These are phyloP conservation scores for Ceuthmochares aereus DNA, from an alignment of 2,113 vertebrate species.

Conservation along the genomic window DNA sequence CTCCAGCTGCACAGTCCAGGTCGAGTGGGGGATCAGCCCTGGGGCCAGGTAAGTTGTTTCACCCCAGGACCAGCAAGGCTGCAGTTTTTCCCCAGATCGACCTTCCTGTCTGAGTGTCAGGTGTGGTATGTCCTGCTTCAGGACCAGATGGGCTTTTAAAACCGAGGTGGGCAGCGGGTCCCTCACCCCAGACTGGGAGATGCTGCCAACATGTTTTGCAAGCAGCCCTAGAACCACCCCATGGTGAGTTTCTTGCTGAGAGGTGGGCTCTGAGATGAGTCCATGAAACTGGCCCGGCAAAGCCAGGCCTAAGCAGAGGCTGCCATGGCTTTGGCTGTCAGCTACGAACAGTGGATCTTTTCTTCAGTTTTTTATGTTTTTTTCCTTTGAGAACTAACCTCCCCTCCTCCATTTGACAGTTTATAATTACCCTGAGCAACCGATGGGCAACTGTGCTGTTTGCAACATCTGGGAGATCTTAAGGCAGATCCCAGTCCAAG, in stretches of 20 bases:
- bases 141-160: background rate
- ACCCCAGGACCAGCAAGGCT: background rate
- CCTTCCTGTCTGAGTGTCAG: background rate
- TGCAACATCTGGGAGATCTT: slow-evolving; percentile 63
- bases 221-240: background rate
- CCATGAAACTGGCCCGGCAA: background rate
- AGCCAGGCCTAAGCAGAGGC: background rate
- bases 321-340: background rate
- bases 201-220: background rate
- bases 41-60: background rate
- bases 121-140: background rate
- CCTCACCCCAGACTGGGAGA: background rate
- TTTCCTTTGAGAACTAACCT: background rate
- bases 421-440: slow-evolving; percentile 24
- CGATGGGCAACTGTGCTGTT: background rate
- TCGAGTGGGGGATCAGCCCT: background rate
- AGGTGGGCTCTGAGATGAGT: background rate
- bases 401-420: background rate
- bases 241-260: background rate
- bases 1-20: background rate
- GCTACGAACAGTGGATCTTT: background rate
- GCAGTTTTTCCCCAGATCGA: background rate
- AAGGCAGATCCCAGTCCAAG: slow-evolving; percentile 53
- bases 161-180: background rate
- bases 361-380: background rate